These are phyloP conservation scores for Pristionchus exspectatus DNA, from an alignment of 2,888 invertebrate species.

Conservation along the genomic window DNA sequence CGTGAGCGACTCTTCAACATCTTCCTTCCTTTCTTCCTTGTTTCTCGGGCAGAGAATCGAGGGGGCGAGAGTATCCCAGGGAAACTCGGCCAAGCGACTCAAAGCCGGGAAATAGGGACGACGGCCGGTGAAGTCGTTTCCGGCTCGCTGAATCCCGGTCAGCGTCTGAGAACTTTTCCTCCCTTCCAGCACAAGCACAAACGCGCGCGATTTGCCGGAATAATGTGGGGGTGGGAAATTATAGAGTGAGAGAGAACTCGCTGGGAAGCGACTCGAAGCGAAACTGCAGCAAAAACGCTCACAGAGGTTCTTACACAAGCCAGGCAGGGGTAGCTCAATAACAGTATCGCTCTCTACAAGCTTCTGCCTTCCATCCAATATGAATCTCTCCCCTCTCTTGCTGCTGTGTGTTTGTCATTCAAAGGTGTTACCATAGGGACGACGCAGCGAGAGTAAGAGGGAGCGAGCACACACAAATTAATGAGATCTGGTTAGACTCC, in stretches of 20 bases:
- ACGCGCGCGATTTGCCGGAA: background rate
- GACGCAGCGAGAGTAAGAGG: too few relatives aligned
- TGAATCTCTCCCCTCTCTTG: background rate
- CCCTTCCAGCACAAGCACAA: background rate
- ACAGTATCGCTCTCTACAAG: background rate
- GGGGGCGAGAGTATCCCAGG: background rate
- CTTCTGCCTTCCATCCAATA: background rate
- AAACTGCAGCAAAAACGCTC: background rate
- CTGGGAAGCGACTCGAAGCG: background rate
- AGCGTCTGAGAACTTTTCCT: background rate
- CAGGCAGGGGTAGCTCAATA: background rate
- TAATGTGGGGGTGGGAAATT: too few relatives aligned
- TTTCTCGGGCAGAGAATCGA: too few relatives aligned
- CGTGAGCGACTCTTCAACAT: background rate
- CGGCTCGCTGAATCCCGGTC: background rate
- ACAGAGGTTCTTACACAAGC: background rate
- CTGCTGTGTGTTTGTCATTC: conserved; percentile 21
- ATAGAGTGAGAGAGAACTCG: background rate
- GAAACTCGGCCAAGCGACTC: background rate
- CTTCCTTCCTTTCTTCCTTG: too few relatives aligned
- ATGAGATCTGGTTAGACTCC: background rate
- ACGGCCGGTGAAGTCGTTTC: background rate
- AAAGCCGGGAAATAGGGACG: background rate
- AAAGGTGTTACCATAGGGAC: conserved; percentile 27
- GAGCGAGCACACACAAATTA: background rate